Evolutionary conservation across 2,797 vertebrate genomes (phyloP).

Genomic region (Carcharodon carcharias): DNA sequence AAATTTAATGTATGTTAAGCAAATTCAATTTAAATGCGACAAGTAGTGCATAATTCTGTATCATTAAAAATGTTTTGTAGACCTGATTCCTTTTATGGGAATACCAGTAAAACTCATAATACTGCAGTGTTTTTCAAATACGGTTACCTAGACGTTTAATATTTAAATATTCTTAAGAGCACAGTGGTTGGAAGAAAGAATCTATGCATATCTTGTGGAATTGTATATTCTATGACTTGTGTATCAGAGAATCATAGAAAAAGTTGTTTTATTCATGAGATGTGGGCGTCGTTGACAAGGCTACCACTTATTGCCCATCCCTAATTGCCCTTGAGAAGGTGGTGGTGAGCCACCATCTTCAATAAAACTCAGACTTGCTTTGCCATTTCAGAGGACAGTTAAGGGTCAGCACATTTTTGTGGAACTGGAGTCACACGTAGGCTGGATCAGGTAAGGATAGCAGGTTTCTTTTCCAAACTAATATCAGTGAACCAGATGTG

Average conservation of each 20-base stretch:
- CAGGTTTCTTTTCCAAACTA: not conserved
- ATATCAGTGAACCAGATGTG: not conserved
- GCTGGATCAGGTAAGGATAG: too few species aligned
- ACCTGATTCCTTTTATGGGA: constrained; percentile 2
- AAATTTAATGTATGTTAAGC: constrained; percentile 17
- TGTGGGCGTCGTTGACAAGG: not conserved
- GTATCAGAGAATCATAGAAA: not conserved
- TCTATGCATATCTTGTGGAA: not conserved
- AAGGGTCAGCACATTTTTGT: not conserved
- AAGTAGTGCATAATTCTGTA: constrained; percentile 15
- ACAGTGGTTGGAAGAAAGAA: not conserved
- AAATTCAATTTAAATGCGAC: constrained; percentile 24
- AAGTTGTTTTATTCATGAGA: not conserved
- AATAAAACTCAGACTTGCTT: not conserved
- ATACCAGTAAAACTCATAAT: not conserved
- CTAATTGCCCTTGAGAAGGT: not conserved
- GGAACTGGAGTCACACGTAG: not conserved
- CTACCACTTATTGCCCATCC: not conserved
- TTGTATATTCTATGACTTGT: not conserved
- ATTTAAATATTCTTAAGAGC: constrained; percentile 29
- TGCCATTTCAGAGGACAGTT: not conserved
- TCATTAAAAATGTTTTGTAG: not conserved
- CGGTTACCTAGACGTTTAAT: not conserved
- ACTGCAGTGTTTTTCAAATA: constrained; percentile 6
- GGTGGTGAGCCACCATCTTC: not conserved